These are phyloP conservation scores for Brotula barbata DNA, from an alignment of 2,797 vertebrate species.

Conservation along the genomic window DNA sequence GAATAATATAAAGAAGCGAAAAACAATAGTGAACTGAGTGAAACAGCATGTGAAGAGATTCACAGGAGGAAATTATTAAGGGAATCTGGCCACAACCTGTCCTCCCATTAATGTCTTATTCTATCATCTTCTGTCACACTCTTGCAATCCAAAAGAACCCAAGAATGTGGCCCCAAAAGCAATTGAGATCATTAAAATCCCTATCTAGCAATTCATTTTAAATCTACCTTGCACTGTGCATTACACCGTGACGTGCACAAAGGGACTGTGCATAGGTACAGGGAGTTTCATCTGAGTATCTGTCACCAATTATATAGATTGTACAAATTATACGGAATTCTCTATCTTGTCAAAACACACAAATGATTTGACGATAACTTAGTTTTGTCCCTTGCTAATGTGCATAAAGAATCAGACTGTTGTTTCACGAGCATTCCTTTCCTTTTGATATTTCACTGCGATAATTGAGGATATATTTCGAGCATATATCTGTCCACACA, in stretches of 20 bases:
- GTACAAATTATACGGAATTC: too few species aligned
- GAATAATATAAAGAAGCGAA: constrained; percentile 15
- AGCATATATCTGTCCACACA: background rate
- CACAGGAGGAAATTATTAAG: constrained; percentile 3
- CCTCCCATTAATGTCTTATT: constrained; percentile 27
- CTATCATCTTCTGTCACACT: constrained; percentile 2
- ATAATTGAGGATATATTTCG: constrained; percentile 9
- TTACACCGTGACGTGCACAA: too few species aligned
- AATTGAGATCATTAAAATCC: constrained; percentile 11
- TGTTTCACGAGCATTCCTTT: too few species aligned
- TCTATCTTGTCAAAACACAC: too few species aligned
- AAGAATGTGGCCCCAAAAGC: constrained; percentile 23
- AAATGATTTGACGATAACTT: too few species aligned
- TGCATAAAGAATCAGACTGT: background rate
- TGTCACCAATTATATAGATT: too few species aligned
- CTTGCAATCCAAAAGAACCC: constrained; percentile 6
- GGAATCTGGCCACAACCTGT: background rate
- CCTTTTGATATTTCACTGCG: background rate
- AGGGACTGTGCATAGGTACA: too few species aligned
- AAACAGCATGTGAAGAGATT: constrained; percentile 22
- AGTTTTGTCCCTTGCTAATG: too few species aligned
- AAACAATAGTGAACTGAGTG: constrained; percentile 31
- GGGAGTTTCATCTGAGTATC: too few species aligned
- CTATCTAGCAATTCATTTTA: too few species aligned
- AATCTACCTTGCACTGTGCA: too few species aligned